Evolutionary conservation across 2,888 invertebrate genomes (phyloP).

Genomic region (Carterocephalus palaemon): DNA sequence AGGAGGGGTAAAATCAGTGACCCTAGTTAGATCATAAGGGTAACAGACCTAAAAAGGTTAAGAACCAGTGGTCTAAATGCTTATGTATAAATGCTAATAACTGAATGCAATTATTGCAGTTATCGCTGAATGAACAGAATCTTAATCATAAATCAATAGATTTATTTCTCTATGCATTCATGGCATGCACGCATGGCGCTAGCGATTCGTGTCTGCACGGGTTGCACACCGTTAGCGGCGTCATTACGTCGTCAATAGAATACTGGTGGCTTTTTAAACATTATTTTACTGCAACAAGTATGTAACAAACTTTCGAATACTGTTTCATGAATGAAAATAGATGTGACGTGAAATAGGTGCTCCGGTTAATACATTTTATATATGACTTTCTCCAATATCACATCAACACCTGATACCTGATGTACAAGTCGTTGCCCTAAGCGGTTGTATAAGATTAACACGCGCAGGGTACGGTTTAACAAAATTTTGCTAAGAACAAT

Average conservation of each 20-base stretch:
- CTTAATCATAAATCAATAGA: slow-evolving; percentile 55
- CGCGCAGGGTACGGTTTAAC: too few relatives aligned
- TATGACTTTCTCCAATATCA: too few relatives aligned
- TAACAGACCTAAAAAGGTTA: too few relatives aligned
- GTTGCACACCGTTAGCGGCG: slow-evolving; percentile 26
- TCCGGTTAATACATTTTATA: too few relatives aligned
- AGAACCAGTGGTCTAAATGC: too few relatives aligned
- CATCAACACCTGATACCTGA: too few relatives aligned
- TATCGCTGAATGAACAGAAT: slow-evolving; percentile 52
- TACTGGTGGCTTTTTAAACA: slow-evolving; percentile 31
- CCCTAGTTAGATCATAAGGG: too few relatives aligned
- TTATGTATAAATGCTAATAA: slow-evolving; percentile 31
- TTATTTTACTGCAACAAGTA: slow-evolving; percentile 31
- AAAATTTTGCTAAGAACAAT: too few relatives aligned
- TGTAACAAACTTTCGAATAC: slow-evolving; percentile 14
- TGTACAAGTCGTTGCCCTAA: too few relatives aligned
- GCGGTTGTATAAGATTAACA: too few relatives aligned
- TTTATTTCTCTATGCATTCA: slow-evolving; percentile 45
- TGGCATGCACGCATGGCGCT: slow-evolving; percentile 34
- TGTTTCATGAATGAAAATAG: slow-evolving; percentile 20
- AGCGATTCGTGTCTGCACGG: slow-evolving; percentile 28
- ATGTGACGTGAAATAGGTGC: slow-evolving; percentile 16
- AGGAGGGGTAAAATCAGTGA: too few relatives aligned
- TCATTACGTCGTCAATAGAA: slow-evolving; percentile 23
- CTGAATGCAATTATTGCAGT: slow-evolving; percentile 55